Conservation (phyloP, 2,797 vertebrate genomes). For the Eurystomus glaucurus region DNA sequence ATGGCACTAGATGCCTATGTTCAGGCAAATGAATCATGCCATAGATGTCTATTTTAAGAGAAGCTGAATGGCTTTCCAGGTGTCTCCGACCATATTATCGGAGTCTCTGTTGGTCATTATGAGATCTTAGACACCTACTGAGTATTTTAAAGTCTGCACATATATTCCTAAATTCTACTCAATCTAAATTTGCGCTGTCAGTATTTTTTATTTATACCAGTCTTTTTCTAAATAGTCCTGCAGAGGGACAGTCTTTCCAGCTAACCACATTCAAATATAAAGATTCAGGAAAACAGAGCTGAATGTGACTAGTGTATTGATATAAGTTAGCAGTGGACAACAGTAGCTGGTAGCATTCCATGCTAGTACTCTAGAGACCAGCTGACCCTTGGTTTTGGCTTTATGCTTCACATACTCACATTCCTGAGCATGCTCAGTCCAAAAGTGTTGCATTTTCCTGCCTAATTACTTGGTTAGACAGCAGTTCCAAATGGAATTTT, state of each 20-base stretch:
- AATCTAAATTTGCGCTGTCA: background rate
- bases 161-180: background rate
- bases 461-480: background rate
- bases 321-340: background rate
- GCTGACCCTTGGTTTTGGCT: background rate
- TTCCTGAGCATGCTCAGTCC: background rate
- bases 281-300: background rate
- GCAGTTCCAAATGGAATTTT: slow-evolving; percentile 4
- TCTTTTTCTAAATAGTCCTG: slow-evolving; percentile 26
- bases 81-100: accelerated
- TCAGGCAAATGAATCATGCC: background rate
- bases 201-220: background rate
- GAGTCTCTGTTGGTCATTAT: background rate
- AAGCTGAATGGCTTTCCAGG: background rate
- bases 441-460: background rate
- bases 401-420: background rate
- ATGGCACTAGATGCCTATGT: background rate
- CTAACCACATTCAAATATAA: background rate
- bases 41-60: background rate
- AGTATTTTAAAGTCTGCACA: background rate
- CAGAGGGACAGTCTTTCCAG: slow-evolving; percentile 22
- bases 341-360: background rate
- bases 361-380: background rate
- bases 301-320: background rate
- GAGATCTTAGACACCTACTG: background rate